Conservation (phyloP, 2,797 vertebrate species). For the Vespertilio murinus region DNA sequence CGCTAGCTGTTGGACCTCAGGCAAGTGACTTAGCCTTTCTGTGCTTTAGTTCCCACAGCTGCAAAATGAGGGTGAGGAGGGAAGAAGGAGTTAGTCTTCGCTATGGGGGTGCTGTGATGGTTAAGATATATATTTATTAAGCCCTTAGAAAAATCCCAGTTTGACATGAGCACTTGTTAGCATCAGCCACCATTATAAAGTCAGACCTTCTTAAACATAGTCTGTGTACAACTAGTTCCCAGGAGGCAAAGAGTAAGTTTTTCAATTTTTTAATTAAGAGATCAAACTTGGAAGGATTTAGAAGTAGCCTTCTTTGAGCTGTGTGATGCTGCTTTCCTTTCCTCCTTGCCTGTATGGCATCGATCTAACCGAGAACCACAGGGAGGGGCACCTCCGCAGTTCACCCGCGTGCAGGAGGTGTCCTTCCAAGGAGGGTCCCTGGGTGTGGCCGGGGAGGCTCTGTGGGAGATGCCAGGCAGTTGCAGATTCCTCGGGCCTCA, state of each 20-base stretch:
- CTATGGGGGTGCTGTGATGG: background rate
- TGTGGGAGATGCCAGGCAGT: background rate
- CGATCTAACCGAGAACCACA: background rate
- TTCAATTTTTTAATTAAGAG: background rate
- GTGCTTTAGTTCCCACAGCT: background rate
- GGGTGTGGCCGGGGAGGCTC: background rate
- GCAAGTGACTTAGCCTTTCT: background rate
- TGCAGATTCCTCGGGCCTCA: background rate
- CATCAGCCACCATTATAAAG: fast-evolving
- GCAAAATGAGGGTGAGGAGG: background rate
- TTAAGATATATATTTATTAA: fast-evolving
- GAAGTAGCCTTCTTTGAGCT: background rate
- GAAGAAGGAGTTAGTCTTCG: background rate
- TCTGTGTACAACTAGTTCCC: background rate
- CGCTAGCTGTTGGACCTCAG: background rate
- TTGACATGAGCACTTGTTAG: fast-evolving
- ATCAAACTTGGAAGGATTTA: background rate
- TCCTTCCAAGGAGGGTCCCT: background rate
- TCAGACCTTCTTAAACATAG: background rate
- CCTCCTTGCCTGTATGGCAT: background rate
- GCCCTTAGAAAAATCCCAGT: background rate
- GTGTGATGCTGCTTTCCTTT: background rate
- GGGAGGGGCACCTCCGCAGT: background rate
- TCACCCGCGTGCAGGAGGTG: fast-evolving
- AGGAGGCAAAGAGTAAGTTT: background rate